These are phyloP conservation scores for Hirtodrosophila duncani DNA, from an alignment of 2,888 invertebrate genomes.

Conservation along the genomic window DNA sequence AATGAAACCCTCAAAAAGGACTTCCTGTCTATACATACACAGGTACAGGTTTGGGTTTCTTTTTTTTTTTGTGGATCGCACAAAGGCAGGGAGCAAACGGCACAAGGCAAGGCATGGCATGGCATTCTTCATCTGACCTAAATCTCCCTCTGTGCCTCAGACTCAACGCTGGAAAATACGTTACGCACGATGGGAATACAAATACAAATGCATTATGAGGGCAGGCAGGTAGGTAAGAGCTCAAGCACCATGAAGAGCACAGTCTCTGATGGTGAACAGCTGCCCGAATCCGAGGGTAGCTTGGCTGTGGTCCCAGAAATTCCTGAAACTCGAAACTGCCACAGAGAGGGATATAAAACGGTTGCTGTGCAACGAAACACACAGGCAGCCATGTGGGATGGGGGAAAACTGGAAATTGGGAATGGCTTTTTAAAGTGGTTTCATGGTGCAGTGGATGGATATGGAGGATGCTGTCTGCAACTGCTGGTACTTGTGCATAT, in stretches of 20 bases:
- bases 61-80: no score
- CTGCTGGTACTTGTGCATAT: no score
- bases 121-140: conserved; percentile 30
- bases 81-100: conserved; percentile 13
- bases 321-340: conserved; percentile 49
- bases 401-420: conserved; percentile 3
- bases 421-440: no score
- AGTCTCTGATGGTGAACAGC: no score
- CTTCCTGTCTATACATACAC: conserved; percentile 53
- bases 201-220: not conserved
- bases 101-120: conserved; percentile 1
- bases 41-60: conserved; percentile 56
- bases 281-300: conserved; percentile 18
- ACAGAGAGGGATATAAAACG: conserved; percentile 17
- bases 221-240: conserved; percentile 25
- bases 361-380: conserved; percentile 1
- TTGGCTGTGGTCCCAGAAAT: conserved; percentile 34
- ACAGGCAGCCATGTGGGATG: conserved; percentile 27
- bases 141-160: conserved; percentile 34
- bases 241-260: not conserved
- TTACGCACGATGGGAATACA: conserved; percentile 39
- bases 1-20: conserved; percentile 31
- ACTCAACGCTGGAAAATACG: conserved; percentile 37
- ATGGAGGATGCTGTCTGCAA: no score
- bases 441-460: no score